A percentile compares a stretch with the other conserved stretches of the same genome.
Evolutionary conservation across 2,888 invertebrate genomes (phyloP).

Genomic region (Nezara viridula): DNA sequence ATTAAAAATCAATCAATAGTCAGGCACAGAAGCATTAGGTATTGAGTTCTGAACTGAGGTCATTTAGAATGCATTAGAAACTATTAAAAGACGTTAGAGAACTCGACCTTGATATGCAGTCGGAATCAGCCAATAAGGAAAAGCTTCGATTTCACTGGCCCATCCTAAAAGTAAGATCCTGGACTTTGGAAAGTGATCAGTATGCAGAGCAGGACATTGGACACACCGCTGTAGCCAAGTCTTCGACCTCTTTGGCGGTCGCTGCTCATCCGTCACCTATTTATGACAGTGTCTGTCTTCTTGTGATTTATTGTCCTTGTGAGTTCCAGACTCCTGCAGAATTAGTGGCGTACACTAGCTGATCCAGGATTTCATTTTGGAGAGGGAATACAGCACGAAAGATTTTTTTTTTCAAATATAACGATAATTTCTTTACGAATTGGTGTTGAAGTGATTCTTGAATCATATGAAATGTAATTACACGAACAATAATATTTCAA

Average conservation of each 20-base stretch:
- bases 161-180: constrained; percentile 21
- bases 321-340: too few species aligned
- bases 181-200: background rate
- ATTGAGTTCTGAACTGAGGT: background rate
- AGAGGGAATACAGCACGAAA: too few species aligned
- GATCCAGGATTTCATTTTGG: too few species aligned
- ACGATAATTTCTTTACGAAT: too few species aligned
- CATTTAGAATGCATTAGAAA: constrained; percentile 4
- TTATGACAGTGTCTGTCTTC: background rate
- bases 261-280: background rate
- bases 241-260: background rate
- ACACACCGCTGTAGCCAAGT: background rate
- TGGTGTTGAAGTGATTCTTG: too few species aligned
- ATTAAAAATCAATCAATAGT: too few species aligned
- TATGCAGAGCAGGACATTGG: background rate
- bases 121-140: background rate
- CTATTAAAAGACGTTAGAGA: background rate
- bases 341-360: too few species aligned
- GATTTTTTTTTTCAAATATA: too few species aligned
- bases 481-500: too few species aligned
- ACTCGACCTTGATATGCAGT: background rate
- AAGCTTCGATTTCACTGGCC: constrained; percentile 16
- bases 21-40: too few species aligned
- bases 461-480: too few species aligned
- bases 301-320: background rate